Evolutionary conservation across 1,140 invertebrate genomes (phyloP).

Genomic region (Listronotus bonariensis): DNA sequence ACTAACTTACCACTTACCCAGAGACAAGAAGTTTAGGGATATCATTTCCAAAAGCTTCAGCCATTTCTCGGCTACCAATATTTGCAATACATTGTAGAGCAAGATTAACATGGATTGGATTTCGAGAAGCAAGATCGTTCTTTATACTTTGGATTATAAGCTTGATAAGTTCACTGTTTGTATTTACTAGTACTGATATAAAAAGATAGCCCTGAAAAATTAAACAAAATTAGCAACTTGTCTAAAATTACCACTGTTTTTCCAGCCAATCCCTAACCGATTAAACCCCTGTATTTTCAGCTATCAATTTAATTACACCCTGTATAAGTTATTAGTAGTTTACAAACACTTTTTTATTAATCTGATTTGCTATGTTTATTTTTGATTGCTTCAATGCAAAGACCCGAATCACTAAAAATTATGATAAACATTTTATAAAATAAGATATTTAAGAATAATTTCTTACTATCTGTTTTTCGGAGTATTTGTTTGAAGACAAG

Average conservation of each 20-base stretch:
- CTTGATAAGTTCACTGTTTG: conserved; percentile 98
- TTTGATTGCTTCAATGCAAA: too few relatives aligned
- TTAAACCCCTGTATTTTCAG: too few relatives aligned
- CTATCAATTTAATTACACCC: too few relatives aligned
- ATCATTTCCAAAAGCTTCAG: conserved; percentile 96
- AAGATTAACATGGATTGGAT: conserved; percentile 98
- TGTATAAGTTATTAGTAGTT: too few relatives aligned
- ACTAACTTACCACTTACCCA: conserved; percentile 66
- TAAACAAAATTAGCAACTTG: too few relatives aligned
- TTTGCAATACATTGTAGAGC: conserved; percentile 99
- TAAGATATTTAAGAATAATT: too few relatives aligned
- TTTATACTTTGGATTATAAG: conserved; percentile 99
- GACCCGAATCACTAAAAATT: too few relatives aligned
- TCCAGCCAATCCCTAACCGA: too few relatives aligned
- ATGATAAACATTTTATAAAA: too few relatives aligned
- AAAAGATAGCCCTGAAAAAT: conserved; percentile 90
- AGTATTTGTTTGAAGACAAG: conserved; percentile 99
- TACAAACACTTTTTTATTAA: too few relatives aligned
- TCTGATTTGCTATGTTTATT: too few relatives aligned
- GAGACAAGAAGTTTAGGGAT: conserved; percentile 98
- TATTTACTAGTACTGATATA: conserved; percentile 99
- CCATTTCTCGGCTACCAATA: conserved; percentile 99
- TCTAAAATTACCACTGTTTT: too few relatives aligned
- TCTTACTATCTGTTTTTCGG: conserved; percentile 99
- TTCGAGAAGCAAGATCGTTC: conserved; percentile 95